Evolutionary conservation across 2,113 vertebrate species (phyloP), one percentile per base, ranked within the genome.

Genomic region (Chionomys nivalis): DNA sequence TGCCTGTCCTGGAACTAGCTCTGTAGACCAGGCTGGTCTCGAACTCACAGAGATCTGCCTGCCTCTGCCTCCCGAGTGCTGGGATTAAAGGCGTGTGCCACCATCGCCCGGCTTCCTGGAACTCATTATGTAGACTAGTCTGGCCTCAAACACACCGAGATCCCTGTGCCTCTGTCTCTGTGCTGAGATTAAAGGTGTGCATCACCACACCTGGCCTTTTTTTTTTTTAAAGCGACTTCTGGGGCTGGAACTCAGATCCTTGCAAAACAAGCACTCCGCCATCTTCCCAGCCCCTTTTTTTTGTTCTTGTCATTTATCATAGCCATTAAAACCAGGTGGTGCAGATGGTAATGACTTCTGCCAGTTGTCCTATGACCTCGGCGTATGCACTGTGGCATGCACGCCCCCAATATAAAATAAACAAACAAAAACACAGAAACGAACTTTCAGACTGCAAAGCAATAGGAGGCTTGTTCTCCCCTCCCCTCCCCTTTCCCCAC

Each of bases 401-500:
- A 33, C 17, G 5, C 19, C 61, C 28, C 39, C 10, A 19, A 12
- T 65, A 66, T 39, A 31, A 65, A 66, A 44, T 13, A 68, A 33
- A 68, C 33, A 44, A n/a, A 66, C 24, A 36, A 49, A 87, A 68
- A 55, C 87, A 11, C 1, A 63, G 49, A 55, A 88, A 66, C 52
- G 26, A 79, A 31, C 26, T 17, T 21, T 63, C 33, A 33, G 5
- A 77, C 28, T 44, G 24, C 52, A 66, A 89, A 81, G 33, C 19
- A 12, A 55, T 11, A 55, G 33, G 33, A 81, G 10, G 33, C 47
- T 33, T 5, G 0, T 6, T 44, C 31, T 66, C 10, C 17, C 47
- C 19, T 9, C 28, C 28, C 17, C 7, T 4, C 7, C 24, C 39
- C 1, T 58, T 58, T 0, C 8, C 9, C 42, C 31, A 6, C 39